Conservation (phyloP, 2,888 invertebrate species). For the Lepidocyrtoides sp. region DNA sequence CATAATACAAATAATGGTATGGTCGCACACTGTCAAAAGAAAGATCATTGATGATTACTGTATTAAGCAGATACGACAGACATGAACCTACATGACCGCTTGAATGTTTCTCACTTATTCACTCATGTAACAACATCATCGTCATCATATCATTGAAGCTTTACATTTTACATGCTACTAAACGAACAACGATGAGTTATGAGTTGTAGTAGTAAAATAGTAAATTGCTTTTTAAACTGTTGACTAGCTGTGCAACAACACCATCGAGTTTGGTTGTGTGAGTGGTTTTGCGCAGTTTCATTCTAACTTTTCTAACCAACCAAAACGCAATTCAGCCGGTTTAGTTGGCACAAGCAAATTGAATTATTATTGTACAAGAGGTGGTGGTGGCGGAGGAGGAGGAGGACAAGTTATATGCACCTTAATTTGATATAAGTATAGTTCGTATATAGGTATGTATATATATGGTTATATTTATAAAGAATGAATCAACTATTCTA, state of each 20-base stretch:
- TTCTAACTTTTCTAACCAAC: not conserved
- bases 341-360: not conserved
- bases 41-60: not conserved
- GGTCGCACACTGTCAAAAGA: not conserved
- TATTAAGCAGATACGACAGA: not conserved
- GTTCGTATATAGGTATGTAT: not conserved
- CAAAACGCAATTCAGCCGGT: not conserved
- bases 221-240: not conserved
- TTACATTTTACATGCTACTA: not conserved
- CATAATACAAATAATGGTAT: not conserved
- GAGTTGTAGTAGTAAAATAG: not conserved
- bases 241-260: too few relatives aligned
- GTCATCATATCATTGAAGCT: too few relatives aligned
- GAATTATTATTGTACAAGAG: not conserved
- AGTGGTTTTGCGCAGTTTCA: not conserved
- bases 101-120: too few relatives aligned
- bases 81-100: not conserved
- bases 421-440: not conserved
- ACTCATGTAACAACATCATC: too few relatives aligned
- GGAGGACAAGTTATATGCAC: not conserved
- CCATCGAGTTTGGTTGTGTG: not conserved
- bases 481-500: not conserved
- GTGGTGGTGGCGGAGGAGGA: too few relatives aligned
- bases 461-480: not conserved
- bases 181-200: not conserved